Percentiles rank a stretch among this genome's conserved stretches.
These are phyloP conservation scores for Callosobruchus maculatus DNA, from an alignment of 2,888 invertebrate genomes.

Conservation along the genomic window DNA sequence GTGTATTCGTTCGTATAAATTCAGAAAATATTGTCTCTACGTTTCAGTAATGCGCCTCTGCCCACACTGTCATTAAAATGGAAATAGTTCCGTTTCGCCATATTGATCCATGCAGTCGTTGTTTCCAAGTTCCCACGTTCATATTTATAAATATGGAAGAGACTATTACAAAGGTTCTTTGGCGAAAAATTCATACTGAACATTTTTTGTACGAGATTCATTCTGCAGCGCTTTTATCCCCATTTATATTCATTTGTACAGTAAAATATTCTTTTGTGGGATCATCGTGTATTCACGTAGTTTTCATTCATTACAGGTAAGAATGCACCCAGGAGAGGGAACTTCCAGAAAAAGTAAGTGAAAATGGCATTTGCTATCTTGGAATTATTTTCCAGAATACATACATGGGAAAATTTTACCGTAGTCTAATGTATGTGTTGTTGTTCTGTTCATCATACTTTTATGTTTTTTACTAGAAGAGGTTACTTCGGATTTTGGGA, in stretches of 20 bases:
- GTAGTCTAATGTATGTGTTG: background rate
- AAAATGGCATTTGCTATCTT: background rate
- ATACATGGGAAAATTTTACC: background rate
- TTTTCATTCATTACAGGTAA: background rate
- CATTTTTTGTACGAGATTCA: background rate
- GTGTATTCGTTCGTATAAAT: background rate
- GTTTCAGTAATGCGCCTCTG: background rate
- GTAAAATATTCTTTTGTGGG: background rate
- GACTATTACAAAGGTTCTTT: background rate
- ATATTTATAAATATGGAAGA: background rate
- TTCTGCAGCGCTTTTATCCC: background rate
- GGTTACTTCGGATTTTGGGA: too few species aligned
- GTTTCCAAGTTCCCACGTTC: background rate
- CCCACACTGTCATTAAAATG: background rate
- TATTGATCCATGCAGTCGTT: background rate
- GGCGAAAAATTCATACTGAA: background rate
- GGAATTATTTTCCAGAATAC: background rate
- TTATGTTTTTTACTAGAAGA: too few species aligned
- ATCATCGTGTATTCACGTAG: background rate
- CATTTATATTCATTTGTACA: background rate
- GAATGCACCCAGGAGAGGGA: background rate
- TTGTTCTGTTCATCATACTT: too few species aligned
- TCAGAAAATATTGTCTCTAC: background rate
- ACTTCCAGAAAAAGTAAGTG: background rate
- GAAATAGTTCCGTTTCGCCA: background rate